Evolutionary conservation across 2,888 invertebrate genomes (phyloP), one percentile per base, ranked within the genome.

Genomic region (Mythimna impura): DNA sequence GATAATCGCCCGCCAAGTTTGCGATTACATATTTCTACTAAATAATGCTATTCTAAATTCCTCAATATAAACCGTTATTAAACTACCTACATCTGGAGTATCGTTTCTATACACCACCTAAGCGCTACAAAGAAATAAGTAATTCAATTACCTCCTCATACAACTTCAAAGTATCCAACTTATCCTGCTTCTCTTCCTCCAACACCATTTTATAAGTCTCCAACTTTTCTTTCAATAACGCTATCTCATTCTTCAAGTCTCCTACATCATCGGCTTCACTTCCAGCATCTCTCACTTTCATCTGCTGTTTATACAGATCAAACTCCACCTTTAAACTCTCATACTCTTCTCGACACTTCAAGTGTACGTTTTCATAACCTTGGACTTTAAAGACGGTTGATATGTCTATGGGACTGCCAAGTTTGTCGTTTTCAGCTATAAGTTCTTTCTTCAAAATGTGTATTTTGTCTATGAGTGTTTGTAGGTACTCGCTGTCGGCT

Each of bases 221-320:
- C 58, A 97, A 93, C 86, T 97, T 97, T 79, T 98, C 97, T 85
- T 97, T 97, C 72, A 98, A 91, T 66, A 97, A 97, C 61, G 94
- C 96, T 76, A 97, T 96, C 89, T 98, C 97, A 7, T 95, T 95
- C 89, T 96, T 97, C 84, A 97, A 93, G 72, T 96, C 92, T 40
- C 94, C 95, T 60, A 94, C 89, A 86, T 95, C 94, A 66, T 91
- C 90, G 7, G 83, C 87, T 36, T 92, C 93, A 47, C 86, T 89
- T 3, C 88, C 90, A n/a, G 83, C 89, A 20, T 89, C 89, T 66
- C 85, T 90, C 25, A 85, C 81, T 77, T 90, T 92, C 71, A 62
- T 68, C 79, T 96, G 94, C 62, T 93, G 89, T 90, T 97, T 98
- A 82, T 97, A 97, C 57, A 95, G 92, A 81, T 98, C 98, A 88